Percentiles rank a stretch among this genome's conserved stretches.
Evolutionary conservation across 2,888 invertebrate genomes (phyloP).

Genomic region (Acanthoscelides obtectus): DNA sequence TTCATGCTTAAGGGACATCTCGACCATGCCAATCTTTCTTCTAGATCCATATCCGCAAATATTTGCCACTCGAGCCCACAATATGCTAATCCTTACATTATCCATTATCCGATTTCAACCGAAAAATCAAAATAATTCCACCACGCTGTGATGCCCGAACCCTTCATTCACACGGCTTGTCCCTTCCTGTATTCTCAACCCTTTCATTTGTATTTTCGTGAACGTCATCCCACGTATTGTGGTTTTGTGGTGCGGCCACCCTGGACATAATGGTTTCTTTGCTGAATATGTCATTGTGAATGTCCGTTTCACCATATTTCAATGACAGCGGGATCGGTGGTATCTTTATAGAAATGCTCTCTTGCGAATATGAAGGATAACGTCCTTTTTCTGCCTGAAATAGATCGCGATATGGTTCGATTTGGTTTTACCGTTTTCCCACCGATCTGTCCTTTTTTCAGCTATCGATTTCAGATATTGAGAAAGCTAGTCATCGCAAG

Average conservation of each 20-base stretch:
- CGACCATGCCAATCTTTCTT: neutral
- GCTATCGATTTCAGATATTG: no score
- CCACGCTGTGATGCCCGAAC: neutral
- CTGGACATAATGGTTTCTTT: neutral
- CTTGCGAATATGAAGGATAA: neutral
- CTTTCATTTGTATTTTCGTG: neutral
- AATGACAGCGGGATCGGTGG: neutral
- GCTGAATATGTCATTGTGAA: neutral
- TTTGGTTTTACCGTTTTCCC: neutral
- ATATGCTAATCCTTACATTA: neutral
- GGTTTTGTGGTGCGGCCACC: neutral
- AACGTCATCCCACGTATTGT: neutral
- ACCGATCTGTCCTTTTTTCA: no score
- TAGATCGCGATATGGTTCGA: neutral
- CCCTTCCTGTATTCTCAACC: neutral
- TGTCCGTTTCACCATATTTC: neutral
- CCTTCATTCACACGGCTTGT: neutral
- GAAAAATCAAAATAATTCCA: neutral
- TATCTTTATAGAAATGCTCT: neutral
- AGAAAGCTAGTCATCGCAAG: no score
- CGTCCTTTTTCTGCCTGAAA: neutral
- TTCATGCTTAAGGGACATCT: no score
- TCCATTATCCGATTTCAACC: neutral
- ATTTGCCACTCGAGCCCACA: neutral
- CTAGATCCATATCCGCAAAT: neutral